Conservation (phyloP, 2,797 vertebrate genomes). For the Gila robusta region DNA sequence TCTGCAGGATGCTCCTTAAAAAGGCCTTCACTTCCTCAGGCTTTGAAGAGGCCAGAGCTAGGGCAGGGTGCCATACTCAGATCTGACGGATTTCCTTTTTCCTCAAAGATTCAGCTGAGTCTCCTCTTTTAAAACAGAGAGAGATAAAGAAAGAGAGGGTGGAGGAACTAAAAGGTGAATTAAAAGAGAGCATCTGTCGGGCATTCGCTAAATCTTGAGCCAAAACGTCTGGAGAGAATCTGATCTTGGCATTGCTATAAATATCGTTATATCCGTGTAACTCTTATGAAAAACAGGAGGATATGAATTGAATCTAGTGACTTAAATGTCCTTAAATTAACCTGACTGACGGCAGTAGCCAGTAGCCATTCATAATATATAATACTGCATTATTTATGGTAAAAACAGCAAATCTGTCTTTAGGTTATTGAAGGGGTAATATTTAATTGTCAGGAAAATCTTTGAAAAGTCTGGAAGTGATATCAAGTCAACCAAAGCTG, state of each 20-base stretch:
- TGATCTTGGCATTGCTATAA: conserved; percentile 80
- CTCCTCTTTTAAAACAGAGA: conserved; percentile 68
- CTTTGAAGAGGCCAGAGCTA: conserved; percentile 82
- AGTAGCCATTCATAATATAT: conserved; percentile 68
- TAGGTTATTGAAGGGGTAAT: conserved; percentile 25
- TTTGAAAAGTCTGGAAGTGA: not conserved
- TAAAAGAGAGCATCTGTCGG: conserved; percentile 77
- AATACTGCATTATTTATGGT: conserved; percentile 63
- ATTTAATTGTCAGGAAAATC: conserved; percentile 3
- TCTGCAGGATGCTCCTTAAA: conserved; percentile 82
- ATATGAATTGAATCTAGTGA: conserved; percentile 79
- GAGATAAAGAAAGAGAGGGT: conserved; percentile 68
- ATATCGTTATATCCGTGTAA: conserved; percentile 78
- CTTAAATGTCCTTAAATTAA: conserved; percentile 69
- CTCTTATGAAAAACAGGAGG: conserved; percentile 77
- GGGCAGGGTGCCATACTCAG: conserved; percentile 72
- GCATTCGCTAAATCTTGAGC: conserved; percentile 75
- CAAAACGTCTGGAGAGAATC: conserved; percentile 88
- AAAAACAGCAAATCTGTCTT: conserved; percentile 32
- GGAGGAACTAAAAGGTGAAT: conserved; percentile 73
- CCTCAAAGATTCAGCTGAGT: conserved; percentile 67
- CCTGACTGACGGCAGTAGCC: conserved; percentile 67
- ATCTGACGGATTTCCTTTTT: conserved; percentile 85
- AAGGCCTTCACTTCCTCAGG: conserved; percentile 79
- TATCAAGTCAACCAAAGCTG: too few species aligned